Base-by-base conservation (phyloP, 1,140 invertebrate species). In the Drosophila sturtevanti region DNA sequence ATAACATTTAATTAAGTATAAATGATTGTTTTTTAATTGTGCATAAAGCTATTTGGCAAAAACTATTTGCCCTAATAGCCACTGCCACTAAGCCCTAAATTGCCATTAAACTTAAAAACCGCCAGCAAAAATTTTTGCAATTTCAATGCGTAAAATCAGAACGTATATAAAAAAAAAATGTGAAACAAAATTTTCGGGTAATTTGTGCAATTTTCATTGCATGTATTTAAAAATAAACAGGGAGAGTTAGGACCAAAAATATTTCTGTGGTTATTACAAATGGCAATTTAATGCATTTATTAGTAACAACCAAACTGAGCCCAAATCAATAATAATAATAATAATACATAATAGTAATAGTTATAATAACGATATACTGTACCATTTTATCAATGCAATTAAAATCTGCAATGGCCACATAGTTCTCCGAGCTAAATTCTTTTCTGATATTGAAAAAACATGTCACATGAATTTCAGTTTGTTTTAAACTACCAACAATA, bases 361-460 rank as follows among this genome's bases (percentile, higher is more conserved):
- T 59, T 38, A 63, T 75, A 68, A 68, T 75, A 68, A 68, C 44
- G 65, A 66, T 63, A 66, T 18, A 48, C 18, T 54, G 55, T 60
- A 37, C 38, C 68, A 54, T 60, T 71, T 71, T 67, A 58, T 27
- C 44, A 64, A 75, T 51, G 82, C 79, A 85, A 85, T 85, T 85
- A 86, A 87, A 87, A 73, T 71, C 70, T 67, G 68, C 75, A 76
- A 68, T 1, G 4, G 66, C 77, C 77, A 52, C 81, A 78, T 68
- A 74, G 60, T 71, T 63, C 34, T 56, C 51, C 68, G 61, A 68
- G 67, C 27, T 58, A 51, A 72, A 67, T 56, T 77, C 52, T 66
- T 61, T 52, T 18, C 12, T 14, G 21, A 51, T 31, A 58, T 73
- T 31, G 64, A n/a, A 55, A 44, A n/a, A 63, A 44, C 74, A 64